Evolutionary conservation across 2,797 vertebrate genomes (phyloP).

Genomic region (Sebastes diploproa): DNA sequence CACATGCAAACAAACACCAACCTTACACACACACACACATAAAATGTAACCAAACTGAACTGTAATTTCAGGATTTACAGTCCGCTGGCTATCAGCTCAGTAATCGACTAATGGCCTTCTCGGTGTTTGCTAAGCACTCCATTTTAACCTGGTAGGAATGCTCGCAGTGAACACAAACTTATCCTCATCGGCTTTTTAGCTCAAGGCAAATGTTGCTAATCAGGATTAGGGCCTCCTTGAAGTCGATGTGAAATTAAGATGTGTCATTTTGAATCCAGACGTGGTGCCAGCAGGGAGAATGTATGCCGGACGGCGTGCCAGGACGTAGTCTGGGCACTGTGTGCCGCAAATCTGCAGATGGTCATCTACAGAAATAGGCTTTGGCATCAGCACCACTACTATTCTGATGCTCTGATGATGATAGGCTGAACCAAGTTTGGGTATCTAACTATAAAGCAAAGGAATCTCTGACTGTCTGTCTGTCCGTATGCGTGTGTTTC

Average conservation of each 20-base stretch:
- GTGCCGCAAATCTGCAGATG: slow-evolving; percentile 66
- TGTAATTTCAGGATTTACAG: slow-evolving; percentile 45
- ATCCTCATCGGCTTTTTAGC: slow-evolving; percentile 44
- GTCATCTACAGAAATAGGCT: slow-evolving; percentile 72
- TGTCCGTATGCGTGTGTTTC: background rate
- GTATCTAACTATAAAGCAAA: background rate
- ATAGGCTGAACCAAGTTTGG: slow-evolving; percentile 41
- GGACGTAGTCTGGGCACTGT: slow-evolving; percentile 56
- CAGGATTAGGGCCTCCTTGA: slow-evolving; percentile 60
- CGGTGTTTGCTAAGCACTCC: slow-evolving; percentile 37
- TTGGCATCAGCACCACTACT: slow-evolving; percentile 52
- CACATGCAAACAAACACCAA: background rate
- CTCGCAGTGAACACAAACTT: slow-evolving; percentile 18
- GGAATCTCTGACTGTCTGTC: background rate
- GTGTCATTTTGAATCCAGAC: slow-evolving; percentile 67
- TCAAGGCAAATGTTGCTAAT: slow-evolving; percentile 51
- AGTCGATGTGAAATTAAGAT: slow-evolving; percentile 62
- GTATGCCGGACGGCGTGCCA: slow-evolving; percentile 47
- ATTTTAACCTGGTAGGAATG: slow-evolving; percentile 51
- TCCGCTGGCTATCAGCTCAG: slow-evolving; percentile 45
- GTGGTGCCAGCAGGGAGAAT: slow-evolving; percentile 48
- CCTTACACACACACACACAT: background rate
- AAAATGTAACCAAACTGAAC: slow-evolving; percentile 15
- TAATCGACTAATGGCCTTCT: slow-evolving; percentile 49
- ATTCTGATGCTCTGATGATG: slow-evolving; percentile 55